phyloP scores from a whole-genome alignment of 2,113 vertebrate genomes.

The Scomber scombrus region DNA sequence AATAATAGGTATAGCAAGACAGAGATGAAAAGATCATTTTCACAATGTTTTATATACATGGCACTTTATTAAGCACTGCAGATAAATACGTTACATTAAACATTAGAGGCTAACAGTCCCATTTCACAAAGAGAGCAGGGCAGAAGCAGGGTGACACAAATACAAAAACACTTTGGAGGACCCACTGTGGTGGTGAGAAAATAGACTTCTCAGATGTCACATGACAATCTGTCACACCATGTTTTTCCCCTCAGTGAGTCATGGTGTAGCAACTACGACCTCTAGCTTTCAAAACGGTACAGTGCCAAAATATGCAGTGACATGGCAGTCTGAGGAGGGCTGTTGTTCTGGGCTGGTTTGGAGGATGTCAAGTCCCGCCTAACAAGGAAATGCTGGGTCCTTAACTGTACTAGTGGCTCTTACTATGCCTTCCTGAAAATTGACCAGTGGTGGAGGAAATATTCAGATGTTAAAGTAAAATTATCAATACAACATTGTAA shows the following conservation, averaged over 20 bases:
- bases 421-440: no score
- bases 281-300: slow-evolving; percentile 41
- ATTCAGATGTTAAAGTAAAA: no score
- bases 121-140: neutral
- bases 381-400: neutral
- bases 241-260: neutral
- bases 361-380: neutral
- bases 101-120: neutral
- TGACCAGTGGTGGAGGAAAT: no score
- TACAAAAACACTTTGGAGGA: neutral
- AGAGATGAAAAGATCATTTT: neutral
- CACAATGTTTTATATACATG: neutral
- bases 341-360: neutral
- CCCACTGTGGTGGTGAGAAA: neutral
- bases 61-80: neutral
- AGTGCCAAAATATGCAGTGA: neutral
- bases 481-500: no score
- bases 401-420: no score
- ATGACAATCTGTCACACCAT: neutral
- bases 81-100: neutral
- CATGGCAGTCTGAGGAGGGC: neutral
- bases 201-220: neutral
- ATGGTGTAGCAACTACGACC: slow-evolving; percentile 51
- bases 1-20: neutral
- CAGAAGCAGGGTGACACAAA: neutral